Evolutionary conservation across 2,888 invertebrate genomes (phyloP).

Genomic region (Trichogramma dendrolimi): DNA sequence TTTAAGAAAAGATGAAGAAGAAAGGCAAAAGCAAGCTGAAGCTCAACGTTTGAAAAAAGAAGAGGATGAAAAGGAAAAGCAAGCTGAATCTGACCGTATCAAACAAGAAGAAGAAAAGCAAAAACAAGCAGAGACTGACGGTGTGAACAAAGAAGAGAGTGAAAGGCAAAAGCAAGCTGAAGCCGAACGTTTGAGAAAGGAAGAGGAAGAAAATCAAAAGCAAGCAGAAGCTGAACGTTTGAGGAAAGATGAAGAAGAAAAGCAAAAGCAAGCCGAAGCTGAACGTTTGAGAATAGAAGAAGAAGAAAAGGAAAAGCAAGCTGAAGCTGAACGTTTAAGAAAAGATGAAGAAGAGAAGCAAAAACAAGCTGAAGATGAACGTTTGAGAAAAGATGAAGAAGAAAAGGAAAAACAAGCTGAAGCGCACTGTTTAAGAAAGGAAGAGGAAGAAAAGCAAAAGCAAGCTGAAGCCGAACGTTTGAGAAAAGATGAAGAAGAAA

Average conservation of each 20-base stretch:
- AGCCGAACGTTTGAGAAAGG: conserved; percentile 15
- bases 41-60: no score
- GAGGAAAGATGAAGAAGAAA: conserved; percentile 19
- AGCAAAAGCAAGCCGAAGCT: conserved; percentile 27
- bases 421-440: conserved; percentile 21
- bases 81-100: no score
- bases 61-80: no score
- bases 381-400: conserved; percentile 9
- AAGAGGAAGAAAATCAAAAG: conserved; percentile 26
- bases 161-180: conserved; percentile 25
- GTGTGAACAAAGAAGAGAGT: no score
- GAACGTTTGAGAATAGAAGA: conserved; percentile 26
- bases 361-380: conserved; percentile 17
- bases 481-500: conserved; percentile 15
- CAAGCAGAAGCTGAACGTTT: conserved; percentile 18
- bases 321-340: conserved; percentile 33
- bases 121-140: conserved; percentile 23
- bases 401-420: conserved; percentile 28
- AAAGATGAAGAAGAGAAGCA: conserved; percentile 21
- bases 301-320: conserved; percentile 40
- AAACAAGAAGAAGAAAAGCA: conserved; percentile 19
- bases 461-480: conserved; percentile 32
- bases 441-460: conserved; percentile 41
- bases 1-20: no score
- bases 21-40: no score